phyloP scores from a whole-genome alignment of 1,140 invertebrate genomes.

The Habropoda laboriosa region DNA sequence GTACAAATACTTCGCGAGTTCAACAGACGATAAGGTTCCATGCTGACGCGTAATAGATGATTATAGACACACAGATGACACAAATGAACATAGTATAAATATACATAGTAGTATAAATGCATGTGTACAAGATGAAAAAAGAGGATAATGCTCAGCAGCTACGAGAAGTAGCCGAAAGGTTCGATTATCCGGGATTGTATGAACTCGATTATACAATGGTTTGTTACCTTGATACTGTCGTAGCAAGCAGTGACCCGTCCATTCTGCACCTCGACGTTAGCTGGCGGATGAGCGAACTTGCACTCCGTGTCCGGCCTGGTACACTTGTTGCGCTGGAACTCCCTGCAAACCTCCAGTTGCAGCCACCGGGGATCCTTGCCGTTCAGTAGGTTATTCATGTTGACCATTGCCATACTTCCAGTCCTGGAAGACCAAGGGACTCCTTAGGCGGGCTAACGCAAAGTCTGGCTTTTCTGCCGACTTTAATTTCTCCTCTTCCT shows the following conservation, averaged over 20 bases:
- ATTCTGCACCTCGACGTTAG: conserved; percentile 99
- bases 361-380: conserved; percentile 99
- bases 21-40: neutral
- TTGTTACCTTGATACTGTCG: conserved; percentile 99
- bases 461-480: conserved; percentile 37
- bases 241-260: conserved; percentile 99
- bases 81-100: too few species aligned
- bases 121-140: neutral
- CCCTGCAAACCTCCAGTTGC: conserved; percentile 99
- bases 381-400: conserved; percentile 98
- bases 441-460: conserved; percentile 23
- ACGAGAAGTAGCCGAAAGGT: neutral
- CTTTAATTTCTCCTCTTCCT: conserved; percentile 34
- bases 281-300: conserved; percentile 99
- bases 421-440: conserved; percentile 57
- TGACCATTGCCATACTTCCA: conserved; percentile 93
- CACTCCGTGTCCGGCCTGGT: conserved; percentile 99
- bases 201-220: conserved; percentile 62
- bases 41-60: too few species aligned
- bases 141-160: neutral
- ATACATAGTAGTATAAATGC: neutral
- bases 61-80: too few species aligned
- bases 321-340: conserved; percentile 99
- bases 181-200: conserved; percentile 9
- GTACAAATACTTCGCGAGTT: neutral